phyloP scores from a whole-genome alignment of 2,797 vertebrate species.

The Clarias fuscus region DNA sequence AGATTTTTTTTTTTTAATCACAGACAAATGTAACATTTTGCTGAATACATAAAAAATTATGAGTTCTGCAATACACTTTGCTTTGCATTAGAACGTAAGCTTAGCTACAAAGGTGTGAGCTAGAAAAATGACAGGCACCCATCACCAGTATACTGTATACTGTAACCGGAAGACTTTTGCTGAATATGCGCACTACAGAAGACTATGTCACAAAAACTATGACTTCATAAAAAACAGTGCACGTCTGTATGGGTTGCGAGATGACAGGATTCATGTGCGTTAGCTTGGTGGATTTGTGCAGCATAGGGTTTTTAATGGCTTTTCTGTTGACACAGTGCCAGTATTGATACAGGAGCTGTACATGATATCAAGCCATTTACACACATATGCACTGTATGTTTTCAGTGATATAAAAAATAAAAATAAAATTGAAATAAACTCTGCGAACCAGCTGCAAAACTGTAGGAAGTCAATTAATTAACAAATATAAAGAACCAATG shows the following conservation, averaged over 20 bases:
- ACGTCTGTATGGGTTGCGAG: background rate
- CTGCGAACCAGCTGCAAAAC: background rate
- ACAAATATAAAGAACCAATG: background rate
- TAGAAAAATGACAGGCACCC: background rate
- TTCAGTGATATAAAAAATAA: background rate
- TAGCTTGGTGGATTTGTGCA: conserved; percentile 4
- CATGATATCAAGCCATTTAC: background rate
- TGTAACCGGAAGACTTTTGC: background rate
- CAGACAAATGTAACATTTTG: conserved; percentile 30
- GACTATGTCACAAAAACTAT: background rate
- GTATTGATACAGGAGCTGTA: background rate
- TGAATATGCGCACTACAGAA: background rate
- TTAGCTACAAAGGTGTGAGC: background rate
- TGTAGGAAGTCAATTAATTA: background rate
- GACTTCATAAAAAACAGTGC: background rate
- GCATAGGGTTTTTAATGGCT: background rate
- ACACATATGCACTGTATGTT: background rate
- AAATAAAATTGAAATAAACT: background rate
- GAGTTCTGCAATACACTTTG: background rate
- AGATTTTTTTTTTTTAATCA: background rate
- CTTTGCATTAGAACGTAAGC: conserved; percentile 3
- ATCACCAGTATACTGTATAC: background rate
- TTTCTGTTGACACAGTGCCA: background rate
- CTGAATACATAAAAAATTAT: background rate
- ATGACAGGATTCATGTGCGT: background rate